phyloP scores from a whole-genome alignment of 2,113 vertebrate genomes.

The Anhinga anhinga region DNA sequence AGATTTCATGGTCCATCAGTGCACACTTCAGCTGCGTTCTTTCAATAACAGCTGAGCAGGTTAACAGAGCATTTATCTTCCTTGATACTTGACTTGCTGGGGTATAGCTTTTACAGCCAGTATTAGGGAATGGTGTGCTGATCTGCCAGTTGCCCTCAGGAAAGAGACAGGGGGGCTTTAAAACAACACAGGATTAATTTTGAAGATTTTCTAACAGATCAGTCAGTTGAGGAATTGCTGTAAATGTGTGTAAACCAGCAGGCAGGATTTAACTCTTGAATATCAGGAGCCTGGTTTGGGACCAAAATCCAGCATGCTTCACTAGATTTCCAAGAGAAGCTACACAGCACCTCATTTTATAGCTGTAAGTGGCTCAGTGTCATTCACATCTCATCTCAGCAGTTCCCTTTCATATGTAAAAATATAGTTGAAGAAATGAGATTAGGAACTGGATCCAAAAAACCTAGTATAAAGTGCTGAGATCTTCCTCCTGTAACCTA shows the following conservation, averaged over 20 bases:
- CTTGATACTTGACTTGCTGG: background rate
- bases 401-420: background rate
- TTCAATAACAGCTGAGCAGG: background rate
- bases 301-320: background rate
- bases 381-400: background rate
- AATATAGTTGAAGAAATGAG: background rate
- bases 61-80: conserved; percentile 45
- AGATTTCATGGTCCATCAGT: conserved; percentile 48
- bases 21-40: background rate
- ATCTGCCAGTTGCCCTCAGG: background rate
- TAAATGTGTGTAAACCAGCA: conserved; percentile 11
- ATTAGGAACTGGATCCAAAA: background rate
- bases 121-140: background rate
- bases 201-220: conserved; percentile 10
- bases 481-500: background rate
- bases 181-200: background rate
- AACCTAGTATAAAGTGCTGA: background rate
- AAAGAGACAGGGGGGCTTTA: background rate
- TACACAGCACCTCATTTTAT: background rate
- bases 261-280: background rate
- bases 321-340: background rate
- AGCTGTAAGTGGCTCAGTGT: background rate
- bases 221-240: background rate
- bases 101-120: background rate
- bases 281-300: background rate